A percentile compares a stretch with the other conserved stretches of the same genome.
These are phyloP conservation scores for Casuarius casuarius DNA, from an alignment of 2,113 vertebrate genomes.

Conservation along the genomic window DNA sequence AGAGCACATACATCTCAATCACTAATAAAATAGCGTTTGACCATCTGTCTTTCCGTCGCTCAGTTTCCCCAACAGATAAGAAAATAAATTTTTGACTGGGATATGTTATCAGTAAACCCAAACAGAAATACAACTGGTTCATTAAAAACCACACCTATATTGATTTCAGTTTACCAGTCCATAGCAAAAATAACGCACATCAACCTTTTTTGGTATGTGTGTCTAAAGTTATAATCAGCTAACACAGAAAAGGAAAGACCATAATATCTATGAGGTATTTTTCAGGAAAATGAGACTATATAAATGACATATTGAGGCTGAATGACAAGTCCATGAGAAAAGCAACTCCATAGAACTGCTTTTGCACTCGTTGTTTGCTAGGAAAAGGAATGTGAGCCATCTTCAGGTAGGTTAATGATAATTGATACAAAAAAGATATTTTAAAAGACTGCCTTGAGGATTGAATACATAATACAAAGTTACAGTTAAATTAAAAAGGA, in stretches of 20 bases:
- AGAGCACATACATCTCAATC: neutral
- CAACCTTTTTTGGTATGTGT: neutral
- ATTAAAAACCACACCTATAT: neutral
- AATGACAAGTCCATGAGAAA: neutral
- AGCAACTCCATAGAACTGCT: neutral
- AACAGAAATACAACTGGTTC: neutral
- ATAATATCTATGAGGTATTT: neutral
- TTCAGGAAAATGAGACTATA: neutral
- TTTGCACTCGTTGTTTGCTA: neutral
- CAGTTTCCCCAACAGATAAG: neutral
- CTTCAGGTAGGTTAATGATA: neutral
- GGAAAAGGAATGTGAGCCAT: neutral
- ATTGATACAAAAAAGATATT: neutral
- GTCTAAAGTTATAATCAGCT: neutral
- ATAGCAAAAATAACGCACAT: neutral
- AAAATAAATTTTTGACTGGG: neutral
- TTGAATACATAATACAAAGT: neutral
- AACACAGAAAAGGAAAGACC: neutral
- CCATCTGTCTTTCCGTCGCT: neutral
- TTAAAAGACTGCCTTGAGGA: neutral
- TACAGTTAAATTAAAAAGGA: neutral
- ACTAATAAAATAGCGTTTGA: neutral
- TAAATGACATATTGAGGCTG: neutral
- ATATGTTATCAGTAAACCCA: neutral
- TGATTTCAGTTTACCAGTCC: neutral